phyloP scores from a whole-genome alignment of 1,140 invertebrate genomes.

The Aphaenogaster floridana region DNA sequence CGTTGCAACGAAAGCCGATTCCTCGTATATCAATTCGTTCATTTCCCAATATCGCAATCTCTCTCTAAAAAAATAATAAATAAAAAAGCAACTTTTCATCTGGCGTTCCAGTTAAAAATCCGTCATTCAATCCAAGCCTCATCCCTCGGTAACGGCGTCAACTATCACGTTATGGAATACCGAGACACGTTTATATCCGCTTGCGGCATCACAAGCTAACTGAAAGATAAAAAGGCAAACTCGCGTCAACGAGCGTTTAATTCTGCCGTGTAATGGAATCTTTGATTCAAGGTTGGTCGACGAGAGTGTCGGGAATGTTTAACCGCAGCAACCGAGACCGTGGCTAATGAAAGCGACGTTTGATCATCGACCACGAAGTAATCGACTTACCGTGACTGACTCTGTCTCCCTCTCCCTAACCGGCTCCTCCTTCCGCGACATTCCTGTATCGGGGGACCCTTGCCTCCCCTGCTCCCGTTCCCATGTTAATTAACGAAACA shows the following conservation, averaged over 20 bases:
- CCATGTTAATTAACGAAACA: conserved; percentile 58
- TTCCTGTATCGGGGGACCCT: conserved; percentile 28
- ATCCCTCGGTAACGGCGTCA: too few species aligned
- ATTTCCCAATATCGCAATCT: background rate
- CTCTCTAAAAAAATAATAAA: background rate
- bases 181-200: background rate
- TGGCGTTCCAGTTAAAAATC: background rate
- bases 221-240: conserved; percentile 44
- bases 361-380: conserved; percentile 77
- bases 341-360: conserved; percentile 74
- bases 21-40: background rate
- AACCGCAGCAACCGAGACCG: conserved; percentile 63
- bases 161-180: background rate
- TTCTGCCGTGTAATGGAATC: conserved; percentile 48
- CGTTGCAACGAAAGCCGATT: background rate
- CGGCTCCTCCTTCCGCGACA: conserved; percentile 20
- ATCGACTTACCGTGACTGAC: conserved; percentile 76
- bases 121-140: background rate
- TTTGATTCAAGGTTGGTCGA: conserved; percentile 50
- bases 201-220: background rate
- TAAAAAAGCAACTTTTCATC: background rate
- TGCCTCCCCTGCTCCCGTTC: conserved; percentile 24
- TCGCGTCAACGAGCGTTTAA: conserved; percentile 10
- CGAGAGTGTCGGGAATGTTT: conserved; percentile 56
- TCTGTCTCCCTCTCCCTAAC: conserved; percentile 16